Evolutionary conservation across 2,797 vertebrate species (phyloP), one percentile per base, ranked within the genome.

Genomic region (Sternotherus odoratus): DNA sequence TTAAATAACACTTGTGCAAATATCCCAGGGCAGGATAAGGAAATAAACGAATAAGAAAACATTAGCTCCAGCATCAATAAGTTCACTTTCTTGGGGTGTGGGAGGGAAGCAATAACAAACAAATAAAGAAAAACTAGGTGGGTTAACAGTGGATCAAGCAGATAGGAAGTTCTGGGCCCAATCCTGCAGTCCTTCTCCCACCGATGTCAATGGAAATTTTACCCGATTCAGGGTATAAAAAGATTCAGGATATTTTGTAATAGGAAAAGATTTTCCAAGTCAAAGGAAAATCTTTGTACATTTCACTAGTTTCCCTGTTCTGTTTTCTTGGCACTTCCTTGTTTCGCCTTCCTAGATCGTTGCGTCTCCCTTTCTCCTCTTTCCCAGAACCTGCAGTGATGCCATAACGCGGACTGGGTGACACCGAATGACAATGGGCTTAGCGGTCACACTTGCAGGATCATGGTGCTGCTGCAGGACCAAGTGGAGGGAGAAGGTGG

Each of bases 1-100:
- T 96, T 96, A 48, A 97, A 88, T 91, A 91, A 88, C 95, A 96
- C 49, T 94, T 92, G 95, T 95, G 86, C 91, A 96, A 88, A 96
- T 82, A 93, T 89, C 75, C 87, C 91, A 66, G 87, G n/a, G 23
- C 50, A 83, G 84, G 7, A 87, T 23, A 92, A 83, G 77, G 50
- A 91, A 93, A 89, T 56, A 82, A 91, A 92, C n/a, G 17, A 91
- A 93, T 96, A 80, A 33, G 4, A 36, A 95, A 86, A 30, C 5
- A 57, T 56, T n/a, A 84, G 50, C 89, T 94, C 17, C 23, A 54
- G 56, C 26, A 91, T 87, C 33, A 90, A 92, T 78, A 8, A 87
- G 36, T 28, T 94, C 63, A 26, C n/a, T 81, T 21, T 77, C 77
- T 81, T 49, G 30, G 23, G 2, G 83, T 21, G 8, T 10, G 19